Conservation (phyloP, 2,888 invertebrate species). For the Aphidius colemani region DNA sequence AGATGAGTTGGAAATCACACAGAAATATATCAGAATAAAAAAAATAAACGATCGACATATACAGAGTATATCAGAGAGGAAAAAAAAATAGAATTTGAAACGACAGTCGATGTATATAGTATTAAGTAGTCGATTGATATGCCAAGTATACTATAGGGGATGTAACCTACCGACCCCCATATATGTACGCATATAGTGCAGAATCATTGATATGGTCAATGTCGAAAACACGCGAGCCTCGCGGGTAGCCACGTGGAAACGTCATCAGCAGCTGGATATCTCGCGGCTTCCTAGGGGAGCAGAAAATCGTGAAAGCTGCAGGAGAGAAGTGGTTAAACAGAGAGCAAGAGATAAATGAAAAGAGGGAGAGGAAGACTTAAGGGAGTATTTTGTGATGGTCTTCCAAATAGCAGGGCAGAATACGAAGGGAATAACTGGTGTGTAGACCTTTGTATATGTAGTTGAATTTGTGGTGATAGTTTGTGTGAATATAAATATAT, state of each 20-base stretch:
- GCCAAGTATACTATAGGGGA: no score
- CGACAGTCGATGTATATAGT: neutral
- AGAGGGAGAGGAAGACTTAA: slow-evolving; percentile 1
- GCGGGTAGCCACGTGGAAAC: slow-evolving; percentile 58
- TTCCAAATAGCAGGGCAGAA: no score
- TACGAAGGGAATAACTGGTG: no score
- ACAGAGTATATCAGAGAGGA: no score
- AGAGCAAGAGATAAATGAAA: slow-evolving; percentile 26
- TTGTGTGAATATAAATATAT: neutral
- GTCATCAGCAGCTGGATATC: slow-evolving; percentile 57
- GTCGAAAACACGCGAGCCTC: slow-evolving; percentile 60
- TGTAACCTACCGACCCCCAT: no score
- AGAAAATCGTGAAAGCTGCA: slow-evolving; percentile 33
- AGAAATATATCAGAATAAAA: neutral
- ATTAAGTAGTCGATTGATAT: no score
- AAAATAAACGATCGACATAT: neutral
- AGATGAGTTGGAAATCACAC: slow-evolving; percentile 5
- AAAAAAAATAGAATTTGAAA: slow-evolving; percentile 1
- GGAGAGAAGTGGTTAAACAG: slow-evolving; percentile 17
- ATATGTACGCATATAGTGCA: no score
- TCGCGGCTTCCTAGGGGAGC: slow-evolving; percentile 38
- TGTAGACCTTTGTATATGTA: no score
- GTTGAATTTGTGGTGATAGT: neutral
- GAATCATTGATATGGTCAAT: slow-evolving; percentile 50
- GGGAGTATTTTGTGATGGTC: neutral